Percentiles rank a stretch among this genome's conserved stretches.
These are phyloP conservation scores for Stenodera caucasica DNA, from an alignment of 2,888 invertebrate species.

Conservation along the genomic window DNA sequence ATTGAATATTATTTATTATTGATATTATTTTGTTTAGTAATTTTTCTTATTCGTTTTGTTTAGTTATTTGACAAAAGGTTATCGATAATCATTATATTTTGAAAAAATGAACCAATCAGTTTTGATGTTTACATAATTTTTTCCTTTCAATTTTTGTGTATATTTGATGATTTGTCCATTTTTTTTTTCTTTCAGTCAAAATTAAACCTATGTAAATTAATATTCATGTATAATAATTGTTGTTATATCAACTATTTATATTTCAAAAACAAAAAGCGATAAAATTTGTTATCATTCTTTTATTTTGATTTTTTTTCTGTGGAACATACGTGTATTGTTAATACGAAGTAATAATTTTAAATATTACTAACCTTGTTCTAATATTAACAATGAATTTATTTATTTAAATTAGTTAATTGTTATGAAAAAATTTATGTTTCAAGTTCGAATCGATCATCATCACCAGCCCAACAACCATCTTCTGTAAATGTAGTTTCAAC, in stretches of 20 bases:
- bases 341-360: not conserved
- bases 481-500: not conserved
- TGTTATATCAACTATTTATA: not conserved
- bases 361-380: not conserved
- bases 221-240: not conserved
- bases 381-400: not conserved
- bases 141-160: not conserved
- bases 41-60: not conserved
- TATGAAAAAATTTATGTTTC: no score
- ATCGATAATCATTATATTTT: not conserved
- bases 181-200: no score
- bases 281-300: not conserved
- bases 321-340: not conserved
- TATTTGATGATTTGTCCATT: no score
- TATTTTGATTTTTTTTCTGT: not conserved
- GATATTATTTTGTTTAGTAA: not conserved
- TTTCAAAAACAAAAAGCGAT: not conserved
- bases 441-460: constrained; percentile 32
- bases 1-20: not conserved
- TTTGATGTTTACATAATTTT: not conserved
- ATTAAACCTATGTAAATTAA: no score
- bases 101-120: not conserved
- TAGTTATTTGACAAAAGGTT: not conserved
- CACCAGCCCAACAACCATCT: constrained; percentile 16
- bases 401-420: no score